A percentile compares a stretch with the other conserved stretches of the same genome.
Evolutionary conservation across 1,140 invertebrate genomes (phyloP).

Genomic region (Achroia grisella): DNA sequence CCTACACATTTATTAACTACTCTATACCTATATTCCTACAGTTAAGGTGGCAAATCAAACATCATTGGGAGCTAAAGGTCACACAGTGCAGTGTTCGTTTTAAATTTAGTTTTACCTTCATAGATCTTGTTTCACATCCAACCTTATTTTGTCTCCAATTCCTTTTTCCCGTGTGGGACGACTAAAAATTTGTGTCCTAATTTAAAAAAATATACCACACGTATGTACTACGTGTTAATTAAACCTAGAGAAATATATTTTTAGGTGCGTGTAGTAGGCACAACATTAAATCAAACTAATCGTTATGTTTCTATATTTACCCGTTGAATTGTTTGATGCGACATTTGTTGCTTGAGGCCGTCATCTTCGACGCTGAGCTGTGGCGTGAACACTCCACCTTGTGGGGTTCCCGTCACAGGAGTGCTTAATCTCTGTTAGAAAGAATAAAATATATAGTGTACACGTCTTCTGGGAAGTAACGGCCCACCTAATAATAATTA

Average conservation of each 20-base stretch:
- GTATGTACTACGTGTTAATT: background rate
- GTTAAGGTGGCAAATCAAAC: no score
- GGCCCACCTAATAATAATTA: no score
- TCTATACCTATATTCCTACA: background rate
- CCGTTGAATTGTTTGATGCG: conserved; percentile 62
- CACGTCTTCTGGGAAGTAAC: no score
- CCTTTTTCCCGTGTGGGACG: conserved; percentile 58
- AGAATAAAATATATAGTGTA: conserved; percentile 3
- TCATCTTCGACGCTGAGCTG: conserved; percentile 62
- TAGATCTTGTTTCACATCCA: conserved; percentile 65
- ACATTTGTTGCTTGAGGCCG: conserved; percentile 65
- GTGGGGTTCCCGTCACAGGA: conserved; percentile 54
- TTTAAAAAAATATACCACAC: conserved; percentile 24
- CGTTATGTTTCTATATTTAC: conserved; percentile 34
- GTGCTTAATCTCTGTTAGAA: conserved; percentile 50
- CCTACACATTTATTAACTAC: background rate
- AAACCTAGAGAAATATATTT: conserved; percentile 17
- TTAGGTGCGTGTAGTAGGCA: no score
- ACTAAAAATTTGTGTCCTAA: conserved; percentile 62
- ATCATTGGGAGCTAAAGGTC: conserved; percentile 11
- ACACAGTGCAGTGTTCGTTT: conserved; percentile 44
- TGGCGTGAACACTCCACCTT: conserved; percentile 55
- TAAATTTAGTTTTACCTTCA: conserved; percentile 56
- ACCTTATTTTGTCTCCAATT: conserved; percentile 69
- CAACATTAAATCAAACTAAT: no score